Percentiles rank a stretch among this genome's conserved stretches.
phyloP scores from a whole-genome alignment of 2,888 invertebrate genomes.

The Leptothorax acervorum region DNA sequence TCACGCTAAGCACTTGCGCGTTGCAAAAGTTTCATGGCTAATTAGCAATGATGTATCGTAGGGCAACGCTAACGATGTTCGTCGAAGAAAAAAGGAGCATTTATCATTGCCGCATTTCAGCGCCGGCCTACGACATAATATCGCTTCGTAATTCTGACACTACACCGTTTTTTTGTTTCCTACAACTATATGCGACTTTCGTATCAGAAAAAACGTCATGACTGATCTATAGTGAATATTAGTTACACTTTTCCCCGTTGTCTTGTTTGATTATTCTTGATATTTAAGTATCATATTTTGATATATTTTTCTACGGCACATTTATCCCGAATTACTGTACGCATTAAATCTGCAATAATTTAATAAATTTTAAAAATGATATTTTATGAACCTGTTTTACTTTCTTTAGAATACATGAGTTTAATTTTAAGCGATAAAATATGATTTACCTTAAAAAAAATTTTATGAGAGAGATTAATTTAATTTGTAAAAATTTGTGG shows the following conservation, averaged over 20 bases:
- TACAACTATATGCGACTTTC: background rate
- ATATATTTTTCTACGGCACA: background rate
- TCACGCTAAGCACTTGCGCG: conserved; percentile 35
- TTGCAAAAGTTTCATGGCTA: conserved; percentile 68
- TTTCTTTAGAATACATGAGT: background rate
- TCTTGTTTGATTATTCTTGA: background rate
- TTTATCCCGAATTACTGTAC: background rate
- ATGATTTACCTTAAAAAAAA: background rate
- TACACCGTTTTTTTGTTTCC: conserved; percentile 29
- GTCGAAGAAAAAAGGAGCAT: conserved; percentile 63
- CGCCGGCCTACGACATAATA: conserved; percentile 41
- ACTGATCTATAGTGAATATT: conserved; percentile 10
- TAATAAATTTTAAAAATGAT: background rate
- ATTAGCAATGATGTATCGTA: conserved; percentile 72
- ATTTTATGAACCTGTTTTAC: background rate
- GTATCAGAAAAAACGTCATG: background rate
- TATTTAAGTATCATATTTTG: background rate
- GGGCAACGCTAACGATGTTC: conserved; percentile 59
- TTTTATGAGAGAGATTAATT: background rate
- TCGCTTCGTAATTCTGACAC: conserved; percentile 54
- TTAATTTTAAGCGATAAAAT: conserved; percentile 21
- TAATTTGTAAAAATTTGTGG: background rate
- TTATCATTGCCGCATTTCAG: conserved; percentile 69
- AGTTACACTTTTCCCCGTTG: background rate
- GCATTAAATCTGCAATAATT: background rate